Evolutionary conservation across 2,797 vertebrate genomes (phyloP).

Genomic region (Gymnothorax reevesii): DNA sequence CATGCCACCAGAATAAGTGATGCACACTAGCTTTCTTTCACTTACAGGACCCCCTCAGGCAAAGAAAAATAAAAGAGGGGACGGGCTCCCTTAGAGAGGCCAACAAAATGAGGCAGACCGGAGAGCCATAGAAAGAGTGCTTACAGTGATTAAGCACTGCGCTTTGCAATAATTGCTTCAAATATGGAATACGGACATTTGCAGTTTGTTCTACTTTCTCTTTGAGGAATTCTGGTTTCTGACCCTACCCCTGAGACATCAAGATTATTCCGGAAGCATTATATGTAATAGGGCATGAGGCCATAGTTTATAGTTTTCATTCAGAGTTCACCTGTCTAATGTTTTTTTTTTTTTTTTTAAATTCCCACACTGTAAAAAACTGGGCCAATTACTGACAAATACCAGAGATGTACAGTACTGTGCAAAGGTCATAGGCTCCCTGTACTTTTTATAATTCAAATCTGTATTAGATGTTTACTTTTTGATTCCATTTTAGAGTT

Average conservation of each 20-base stretch:
- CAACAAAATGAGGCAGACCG: constrained; percentile 30
- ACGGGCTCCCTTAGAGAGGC: constrained; percentile 24
- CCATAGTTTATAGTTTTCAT: constrained; percentile 9
- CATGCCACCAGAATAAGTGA: constrained; percentile 53
- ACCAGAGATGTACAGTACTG: not conserved
- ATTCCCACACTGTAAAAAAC: constrained; percentile 11
- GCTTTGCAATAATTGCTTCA: constrained; percentile 25
- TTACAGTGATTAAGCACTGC: constrained; percentile 29
- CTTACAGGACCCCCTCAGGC: constrained; percentile 43
- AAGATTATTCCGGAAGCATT: constrained; percentile 14
- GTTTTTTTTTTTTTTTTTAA: not conserved
- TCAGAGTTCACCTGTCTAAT: not conserved
- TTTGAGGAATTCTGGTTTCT: not conserved
- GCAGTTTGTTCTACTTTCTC: not conserved
- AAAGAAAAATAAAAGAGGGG: constrained; percentile 43
- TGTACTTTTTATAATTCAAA: too few species aligned
- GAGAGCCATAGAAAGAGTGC: constrained; percentile 8
- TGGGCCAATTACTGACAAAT: not conserved
- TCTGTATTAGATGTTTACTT: too few species aligned
- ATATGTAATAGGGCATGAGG: constrained; percentile 13
- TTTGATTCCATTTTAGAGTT: too few species aligned
- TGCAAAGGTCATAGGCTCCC: not conserved
- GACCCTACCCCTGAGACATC: not conserved
- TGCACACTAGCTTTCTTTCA: constrained; percentile 46
- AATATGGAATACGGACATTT: constrained; percentile 20